Conservation (phyloP, 2,797 vertebrate species). For the Acanthornis magna region DNA sequence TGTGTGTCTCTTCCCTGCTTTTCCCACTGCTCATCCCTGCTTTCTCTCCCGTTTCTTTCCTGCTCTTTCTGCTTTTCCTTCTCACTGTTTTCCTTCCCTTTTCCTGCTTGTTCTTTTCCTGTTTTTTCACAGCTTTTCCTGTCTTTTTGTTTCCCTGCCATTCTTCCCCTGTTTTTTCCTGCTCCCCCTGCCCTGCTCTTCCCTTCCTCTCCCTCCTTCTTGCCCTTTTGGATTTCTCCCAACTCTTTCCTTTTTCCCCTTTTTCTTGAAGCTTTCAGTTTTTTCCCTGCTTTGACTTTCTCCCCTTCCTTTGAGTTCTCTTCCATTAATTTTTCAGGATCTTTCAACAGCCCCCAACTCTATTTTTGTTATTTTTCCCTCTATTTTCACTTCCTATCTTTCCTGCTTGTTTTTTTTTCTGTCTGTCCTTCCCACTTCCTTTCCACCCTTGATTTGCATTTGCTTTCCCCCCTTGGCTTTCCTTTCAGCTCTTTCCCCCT, state of each 20-base stretch:
- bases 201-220: background rate
- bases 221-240: background rate
- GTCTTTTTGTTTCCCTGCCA: background rate
- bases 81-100: background rate
- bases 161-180: background rate
- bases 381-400: background rate
- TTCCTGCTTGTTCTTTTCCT: background rate
- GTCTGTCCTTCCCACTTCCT: background rate
- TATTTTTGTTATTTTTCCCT: background rate
- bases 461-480: background rate
- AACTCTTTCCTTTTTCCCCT: fast-evolving
- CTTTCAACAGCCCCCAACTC: background rate
- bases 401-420: background rate
- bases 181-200: background rate
- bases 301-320: background rate
- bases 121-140: background rate
- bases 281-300: background rate
- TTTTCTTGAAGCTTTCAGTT: background rate
- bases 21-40: background rate
- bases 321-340: background rate
- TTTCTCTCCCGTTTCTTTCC: background rate
- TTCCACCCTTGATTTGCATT: background rate
- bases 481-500: background rate
- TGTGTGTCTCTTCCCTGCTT: background rate
- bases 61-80: background rate